Base-by-base conservation (phyloP, 2,888 invertebrate genomes). In the Iphiclides podalirius region DNA sequence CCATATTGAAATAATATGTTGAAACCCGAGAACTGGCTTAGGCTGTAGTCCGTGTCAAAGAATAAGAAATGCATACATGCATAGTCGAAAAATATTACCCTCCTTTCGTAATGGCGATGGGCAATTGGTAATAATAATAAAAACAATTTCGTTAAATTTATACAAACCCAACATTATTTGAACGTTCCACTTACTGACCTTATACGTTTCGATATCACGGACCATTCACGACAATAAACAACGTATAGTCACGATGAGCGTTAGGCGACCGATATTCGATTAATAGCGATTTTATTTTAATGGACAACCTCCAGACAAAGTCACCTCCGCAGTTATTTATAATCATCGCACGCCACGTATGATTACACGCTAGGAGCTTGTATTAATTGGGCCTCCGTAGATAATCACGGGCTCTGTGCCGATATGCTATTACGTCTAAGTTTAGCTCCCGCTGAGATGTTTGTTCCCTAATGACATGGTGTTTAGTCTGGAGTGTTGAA, bases 401-500 rank as follows among this genome's bases (percentile, higher is more conserved):
- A 58, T 68, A 67, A 70, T 70, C 59, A 66, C 59, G 60, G 54
- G 62, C 61, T 63, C 47, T 39, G 47, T 37, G 34, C 42, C 37
- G 58, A 50, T 49, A 52, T 60, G 54, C 61, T 58, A 57, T 62
- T 61, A 63, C 54, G 61, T 61, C 59, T 58, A 59, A 55, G 61
- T 61, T 63, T 57, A 58, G 63, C 63, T 64, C n/a, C n/a, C n/a
- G 57, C 54, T 17, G 49, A 40, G 52, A 53, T 55, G 53, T 57
- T 60, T 35, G 51, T 55, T 36, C 28, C 58, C 59, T 70, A 69
- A 75, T 75, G 74, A 72, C 71, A 63, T 67, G 66, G 61, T 75
- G 70, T 74, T 80, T 76, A 75, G 77, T 74, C 75, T 67, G 50
- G 48, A 57, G 53, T 48, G 57, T 59, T 58, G 59, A 64, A 58